Percentiles rank a stretch among this genome's conserved stretches.
phyloP scores from a whole-genome alignment of 2,888 invertebrate species.

The Spodoptera picta region DNA sequence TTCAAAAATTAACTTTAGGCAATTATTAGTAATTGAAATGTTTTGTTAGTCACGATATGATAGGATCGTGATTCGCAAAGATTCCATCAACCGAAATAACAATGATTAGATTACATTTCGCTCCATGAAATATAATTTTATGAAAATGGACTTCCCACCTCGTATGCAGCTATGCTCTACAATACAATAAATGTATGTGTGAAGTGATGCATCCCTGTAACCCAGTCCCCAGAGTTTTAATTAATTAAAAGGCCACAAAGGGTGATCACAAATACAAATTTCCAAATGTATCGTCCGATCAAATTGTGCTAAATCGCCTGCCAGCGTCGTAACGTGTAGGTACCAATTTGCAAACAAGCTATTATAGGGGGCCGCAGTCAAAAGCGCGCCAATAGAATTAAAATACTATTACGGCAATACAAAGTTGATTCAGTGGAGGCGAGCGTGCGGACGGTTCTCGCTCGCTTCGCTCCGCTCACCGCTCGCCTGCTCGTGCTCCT shows the following conservation, averaged over 20 bases:
- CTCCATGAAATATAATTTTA: neutral
- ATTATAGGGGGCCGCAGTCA: conserved; percentile 75
- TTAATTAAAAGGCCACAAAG: conserved; percentile 54
- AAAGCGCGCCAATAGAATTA: conserved; percentile 86
- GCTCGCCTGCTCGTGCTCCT: conserved; percentile 73
- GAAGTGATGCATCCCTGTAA: neutral
- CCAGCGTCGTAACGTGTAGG: conserved; percentile 66
- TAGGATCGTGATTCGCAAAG: conserved; percentile 29
- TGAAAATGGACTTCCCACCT: neutral
- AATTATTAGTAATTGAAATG: conserved; percentile 43
- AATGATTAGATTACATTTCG: conserved; percentile 16
- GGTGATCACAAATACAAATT: conserved; percentile 45
- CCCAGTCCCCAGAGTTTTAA: conserved; percentile 47
- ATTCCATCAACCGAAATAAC: conserved; percentile 26
- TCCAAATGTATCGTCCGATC: conserved; percentile 48
- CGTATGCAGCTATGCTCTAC: neutral
- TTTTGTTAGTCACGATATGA: conserved; percentile 35
- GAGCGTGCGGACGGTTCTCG: conserved; percentile 47
- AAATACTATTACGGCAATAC: conserved; percentile 87
- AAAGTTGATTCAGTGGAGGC: conserved; percentile 81
- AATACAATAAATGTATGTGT: neutral
- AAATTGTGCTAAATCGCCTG: conserved; percentile 63
- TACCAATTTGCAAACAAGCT: conserved; percentile 82
- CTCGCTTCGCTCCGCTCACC: conserved; percentile 51
- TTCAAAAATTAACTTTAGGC: conserved; percentile 35